These are phyloP conservation scores for Caenorhabditis sulstoni DNA, from an alignment of 2,888 invertebrate genomes.

Conservation along the genomic window DNA sequence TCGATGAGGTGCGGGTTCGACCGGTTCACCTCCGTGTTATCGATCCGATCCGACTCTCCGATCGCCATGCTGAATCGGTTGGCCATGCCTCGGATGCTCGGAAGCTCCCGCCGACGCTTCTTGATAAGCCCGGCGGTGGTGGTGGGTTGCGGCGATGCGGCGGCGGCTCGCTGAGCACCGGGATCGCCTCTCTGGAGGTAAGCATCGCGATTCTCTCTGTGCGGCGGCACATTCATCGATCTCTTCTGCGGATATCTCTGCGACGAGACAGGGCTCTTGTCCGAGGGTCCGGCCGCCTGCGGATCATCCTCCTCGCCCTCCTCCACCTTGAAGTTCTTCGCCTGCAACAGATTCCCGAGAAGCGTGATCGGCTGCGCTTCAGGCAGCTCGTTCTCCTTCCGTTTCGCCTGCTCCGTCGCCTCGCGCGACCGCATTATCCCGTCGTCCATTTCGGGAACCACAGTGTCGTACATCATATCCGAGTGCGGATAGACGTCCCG, in stretches of 20 bases:
- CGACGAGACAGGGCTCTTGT: too few relatives aligned
- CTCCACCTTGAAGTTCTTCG: slow-evolving; percentile 51
- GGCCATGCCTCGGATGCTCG: slow-evolving; percentile 56
- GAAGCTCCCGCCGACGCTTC: slow-evolving; percentile 34
- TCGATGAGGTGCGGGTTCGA: slow-evolving; percentile 46
- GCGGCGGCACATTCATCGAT: slow-evolving; percentile 1
- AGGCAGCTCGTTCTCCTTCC: slow-evolving; percentile 11
- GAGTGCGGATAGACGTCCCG: slow-evolving; percentile 10
- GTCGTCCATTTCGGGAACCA: slow-evolving; percentile 34
- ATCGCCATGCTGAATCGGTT: slow-evolving; percentile 58
- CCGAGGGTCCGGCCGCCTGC: too few relatives aligned
- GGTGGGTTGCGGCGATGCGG: slow-evolving; percentile 30
- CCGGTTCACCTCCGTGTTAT: slow-evolving; percentile 35
- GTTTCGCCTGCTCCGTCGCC: slow-evolving; percentile 13
- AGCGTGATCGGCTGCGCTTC: slow-evolving; percentile 45
- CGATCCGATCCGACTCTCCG: slow-evolving; percentile 56
- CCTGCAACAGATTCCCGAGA: slow-evolving; percentile 19
- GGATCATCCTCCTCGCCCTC: slow-evolving; percentile 25
- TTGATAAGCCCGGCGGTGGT: slow-evolving; percentile 39
- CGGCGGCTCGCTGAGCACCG: too few relatives aligned
- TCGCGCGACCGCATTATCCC: slow-evolving; percentile 30
- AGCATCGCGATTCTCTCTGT: too few relatives aligned
- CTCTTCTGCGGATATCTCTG: slow-evolving; percentile 31
- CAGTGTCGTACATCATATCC: slow-evolving; percentile 34
- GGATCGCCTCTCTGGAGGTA: too few relatives aligned